Conservation (phyloP, 2,113 vertebrate species). For the Caranx melampygus region DNA sequence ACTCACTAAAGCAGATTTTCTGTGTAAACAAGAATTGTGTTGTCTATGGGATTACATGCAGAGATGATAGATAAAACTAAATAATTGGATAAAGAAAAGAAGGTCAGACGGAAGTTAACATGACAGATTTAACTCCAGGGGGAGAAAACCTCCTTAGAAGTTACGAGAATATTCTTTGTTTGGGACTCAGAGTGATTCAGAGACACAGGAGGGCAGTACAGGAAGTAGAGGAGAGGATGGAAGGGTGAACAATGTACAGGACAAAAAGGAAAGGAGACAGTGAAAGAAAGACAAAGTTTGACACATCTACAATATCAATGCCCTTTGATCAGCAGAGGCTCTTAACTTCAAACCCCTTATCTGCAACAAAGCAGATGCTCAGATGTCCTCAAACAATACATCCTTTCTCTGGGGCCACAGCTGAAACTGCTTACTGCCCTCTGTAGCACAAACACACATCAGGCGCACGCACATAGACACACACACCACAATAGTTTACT, state of each 20-base stretch:
- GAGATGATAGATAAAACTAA: conserved; percentile 39
- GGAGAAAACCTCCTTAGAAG: conserved; percentile 45
- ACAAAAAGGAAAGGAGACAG: conserved; percentile 48
- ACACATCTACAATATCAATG: conserved; percentile 48
- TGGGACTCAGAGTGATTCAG: neutral
- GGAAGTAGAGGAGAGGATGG: conserved; percentile 37
- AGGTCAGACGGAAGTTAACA: conserved; percentile 34
- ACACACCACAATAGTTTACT: conserved; percentile 57
- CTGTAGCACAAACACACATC: conserved; percentile 35
- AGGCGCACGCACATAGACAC: conserved; percentile 24
- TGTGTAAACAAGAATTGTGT: conserved; percentile 16
- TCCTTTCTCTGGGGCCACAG: conserved; percentile 69
- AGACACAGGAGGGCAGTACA: conserved; percentile 14
- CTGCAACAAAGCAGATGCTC: conserved; percentile 76
- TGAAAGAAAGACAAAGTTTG: conserved; percentile 42
- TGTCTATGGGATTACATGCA: conserved; percentile 31
- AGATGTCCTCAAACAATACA: conserved; percentile 75
- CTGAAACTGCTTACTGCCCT: conserved; percentile 74
- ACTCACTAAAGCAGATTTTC: conserved; percentile 30
- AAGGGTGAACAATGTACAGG: conserved; percentile 15
- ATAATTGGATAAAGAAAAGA: conserved; percentile 40
- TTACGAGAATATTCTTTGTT: conserved; percentile 16
- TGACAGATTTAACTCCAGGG: conserved; percentile 31
- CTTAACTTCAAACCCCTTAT: conserved; percentile 66
- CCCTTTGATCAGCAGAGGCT: conserved; percentile 66